Conservation (phyloP, 2,113 vertebrate genomes). For the Pseudonaja textilis region DNA sequence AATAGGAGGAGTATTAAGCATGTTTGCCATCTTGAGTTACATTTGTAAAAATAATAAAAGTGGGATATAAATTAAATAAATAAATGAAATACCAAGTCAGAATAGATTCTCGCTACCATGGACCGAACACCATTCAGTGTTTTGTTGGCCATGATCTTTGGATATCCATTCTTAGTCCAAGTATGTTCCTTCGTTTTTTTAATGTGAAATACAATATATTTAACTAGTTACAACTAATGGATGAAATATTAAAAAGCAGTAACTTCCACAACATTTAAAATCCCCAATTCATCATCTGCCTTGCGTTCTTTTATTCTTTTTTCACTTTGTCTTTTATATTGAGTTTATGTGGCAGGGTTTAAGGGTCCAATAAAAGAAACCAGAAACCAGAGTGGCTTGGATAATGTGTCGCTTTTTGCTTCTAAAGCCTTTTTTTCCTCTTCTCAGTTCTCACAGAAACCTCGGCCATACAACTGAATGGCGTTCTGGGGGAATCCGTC, state of each 20-base stretch:
- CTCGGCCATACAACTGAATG: neutral
- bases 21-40: too few species aligned
- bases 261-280: neutral
- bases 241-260: neutral
- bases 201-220: neutral
- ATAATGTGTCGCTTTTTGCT: neutral
- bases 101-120: neutral
- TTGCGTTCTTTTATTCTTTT: neutral
- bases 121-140: neutral
- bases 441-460: neutral
- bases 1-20: too few species aligned
- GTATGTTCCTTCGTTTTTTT: neutral
- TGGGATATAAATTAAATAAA: too few species aligned
- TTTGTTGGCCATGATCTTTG: neutral
- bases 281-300: neutral
- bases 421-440: neutral
- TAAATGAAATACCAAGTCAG: neutral
- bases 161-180: neutral
- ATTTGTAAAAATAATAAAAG: too few species aligned
- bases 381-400: neutral
- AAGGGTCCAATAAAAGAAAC: neutral
- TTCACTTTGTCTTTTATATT: neutral
- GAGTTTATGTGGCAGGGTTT: neutral
- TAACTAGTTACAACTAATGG: neutral
- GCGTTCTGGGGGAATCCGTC: neutral